Evolutionary conservation across 2,888 invertebrate genomes (phyloP).

Genomic region (Agrotis exclamationis): DNA sequence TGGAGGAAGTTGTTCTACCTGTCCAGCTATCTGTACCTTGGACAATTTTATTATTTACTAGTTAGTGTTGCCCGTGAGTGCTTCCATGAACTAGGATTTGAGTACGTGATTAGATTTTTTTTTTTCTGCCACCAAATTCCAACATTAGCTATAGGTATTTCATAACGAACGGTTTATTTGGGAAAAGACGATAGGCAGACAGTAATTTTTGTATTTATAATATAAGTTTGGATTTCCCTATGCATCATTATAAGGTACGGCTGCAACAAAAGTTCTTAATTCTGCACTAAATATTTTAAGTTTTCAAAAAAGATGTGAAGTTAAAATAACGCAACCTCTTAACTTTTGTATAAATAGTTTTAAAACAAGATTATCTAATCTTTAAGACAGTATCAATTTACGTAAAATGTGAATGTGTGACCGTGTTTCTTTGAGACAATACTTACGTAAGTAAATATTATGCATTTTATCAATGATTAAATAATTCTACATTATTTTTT

Average conservation of each 20-base stretch:
- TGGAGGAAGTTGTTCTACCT: conserved; percentile 79
- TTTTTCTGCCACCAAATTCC: no score
- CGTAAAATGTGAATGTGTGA: background rate
- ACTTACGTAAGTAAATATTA: background rate
- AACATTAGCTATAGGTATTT: background rate
- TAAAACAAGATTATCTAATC: no score
- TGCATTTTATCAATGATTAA: background rate
- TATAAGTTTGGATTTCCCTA: no score
- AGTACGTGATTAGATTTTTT: no score
- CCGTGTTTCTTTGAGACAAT: conserved; percentile 4
- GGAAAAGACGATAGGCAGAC: no score
- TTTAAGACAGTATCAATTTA: background rate
- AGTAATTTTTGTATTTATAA: no score
- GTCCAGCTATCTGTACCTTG: conserved; percentile 52
- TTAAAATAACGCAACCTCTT: background rate
- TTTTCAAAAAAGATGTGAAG: background rate
- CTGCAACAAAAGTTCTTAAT: background rate
- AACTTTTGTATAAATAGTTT: background rate
- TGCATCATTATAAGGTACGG: background rate
- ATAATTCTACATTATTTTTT: background rate
- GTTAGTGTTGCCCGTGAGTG: no score
- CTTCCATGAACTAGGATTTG: no score
- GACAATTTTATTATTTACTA: conserved; percentile 34
- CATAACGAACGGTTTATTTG: background rate
- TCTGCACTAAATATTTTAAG: no score